Base-by-base conservation (phyloP, 2,797 vertebrate species). In the Remorina albescens region DNA sequence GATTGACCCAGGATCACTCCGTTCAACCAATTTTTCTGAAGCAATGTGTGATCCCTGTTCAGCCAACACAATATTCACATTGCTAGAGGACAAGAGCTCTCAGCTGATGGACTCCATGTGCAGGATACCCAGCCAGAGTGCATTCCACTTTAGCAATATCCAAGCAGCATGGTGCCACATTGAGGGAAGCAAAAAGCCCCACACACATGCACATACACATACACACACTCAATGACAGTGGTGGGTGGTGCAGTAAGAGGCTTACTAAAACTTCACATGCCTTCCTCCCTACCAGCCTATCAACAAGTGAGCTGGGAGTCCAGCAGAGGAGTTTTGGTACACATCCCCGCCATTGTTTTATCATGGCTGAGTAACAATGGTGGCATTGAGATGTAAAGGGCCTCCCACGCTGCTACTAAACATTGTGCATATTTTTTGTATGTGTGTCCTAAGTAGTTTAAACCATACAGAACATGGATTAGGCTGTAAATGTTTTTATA, bases 301-400 rank as follows among this genome's bases (percentile, higher is more conserved):
- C 74, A 80, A 67, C 83, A 74, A 73, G 56, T 78, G 47, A 68
- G 74, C 68, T 44, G 63, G 44, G 78, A 81, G 67, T 50, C 42
- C 70, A 47, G 42, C 67, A 19, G 58, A 78, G 73, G 73, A 80
- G 68, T 74, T 71, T 73, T 66, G 73, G 56, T 67, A 78, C 68
- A 82, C 74, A 80, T 78, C 79, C 70, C 68, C 8, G 15, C 46
- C 26, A 32, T 70, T 84, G 74, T 84, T 78, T 78, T 62, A 84
- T 85, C 63, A 74, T 61, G 59, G 41, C 16, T 30, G 64, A 67
- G 49, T 57, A 78, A 83, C 78, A 85, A 74, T 47, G 64, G 78
- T 67, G 63, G 34, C 76, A 82, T 78, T 78, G 81, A 88, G 79
- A 82, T 71, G 71, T 72, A 62, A 67, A 62, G 67, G 67, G 60